phyloP scores from a whole-genome alignment of 2,797 vertebrate species.

The Anguilla pacifica region DNA sequence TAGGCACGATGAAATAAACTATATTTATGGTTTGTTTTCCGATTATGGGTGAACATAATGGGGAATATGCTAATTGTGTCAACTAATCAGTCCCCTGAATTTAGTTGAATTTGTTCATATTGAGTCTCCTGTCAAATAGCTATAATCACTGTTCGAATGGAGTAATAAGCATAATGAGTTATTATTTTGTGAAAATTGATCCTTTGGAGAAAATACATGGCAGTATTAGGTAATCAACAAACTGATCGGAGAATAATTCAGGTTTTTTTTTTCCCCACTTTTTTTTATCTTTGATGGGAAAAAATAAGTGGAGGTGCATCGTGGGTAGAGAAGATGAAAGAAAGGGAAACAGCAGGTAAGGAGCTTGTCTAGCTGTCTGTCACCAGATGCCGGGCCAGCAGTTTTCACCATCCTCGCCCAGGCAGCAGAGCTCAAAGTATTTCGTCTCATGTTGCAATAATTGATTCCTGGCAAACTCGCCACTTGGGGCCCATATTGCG shows the following conservation, averaged over 20 bases:
- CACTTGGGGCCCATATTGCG: constrained; percentile 59
- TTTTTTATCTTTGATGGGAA: background rate
- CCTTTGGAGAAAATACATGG: background rate
- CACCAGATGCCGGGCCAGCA: constrained; percentile 37
- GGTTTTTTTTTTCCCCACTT: background rate
- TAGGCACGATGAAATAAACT: background rate
- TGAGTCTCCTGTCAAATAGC: background rate
- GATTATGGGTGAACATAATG: background rate
- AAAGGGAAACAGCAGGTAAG: background rate
- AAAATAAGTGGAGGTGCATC: background rate
- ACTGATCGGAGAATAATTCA: background rate
- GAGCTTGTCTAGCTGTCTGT: background rate
- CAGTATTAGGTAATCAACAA: no score
- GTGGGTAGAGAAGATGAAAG: constrained; percentile 9
- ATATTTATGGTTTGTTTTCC: background rate
- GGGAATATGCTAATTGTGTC: background rate
- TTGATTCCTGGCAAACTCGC: constrained; percentile 55
- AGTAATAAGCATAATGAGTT: background rate
- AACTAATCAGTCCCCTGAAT: background rate
- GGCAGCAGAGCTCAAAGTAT: constrained; percentile 48
- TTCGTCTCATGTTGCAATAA: constrained; percentile 44
- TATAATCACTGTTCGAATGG: background rate
- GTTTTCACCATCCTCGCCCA: constrained; percentile 38
- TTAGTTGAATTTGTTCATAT: background rate
- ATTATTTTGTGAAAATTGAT: background rate